Base-by-base conservation (phyloP, 2,113 vertebrate genomes). In the Podocnemis expansa region DNA sequence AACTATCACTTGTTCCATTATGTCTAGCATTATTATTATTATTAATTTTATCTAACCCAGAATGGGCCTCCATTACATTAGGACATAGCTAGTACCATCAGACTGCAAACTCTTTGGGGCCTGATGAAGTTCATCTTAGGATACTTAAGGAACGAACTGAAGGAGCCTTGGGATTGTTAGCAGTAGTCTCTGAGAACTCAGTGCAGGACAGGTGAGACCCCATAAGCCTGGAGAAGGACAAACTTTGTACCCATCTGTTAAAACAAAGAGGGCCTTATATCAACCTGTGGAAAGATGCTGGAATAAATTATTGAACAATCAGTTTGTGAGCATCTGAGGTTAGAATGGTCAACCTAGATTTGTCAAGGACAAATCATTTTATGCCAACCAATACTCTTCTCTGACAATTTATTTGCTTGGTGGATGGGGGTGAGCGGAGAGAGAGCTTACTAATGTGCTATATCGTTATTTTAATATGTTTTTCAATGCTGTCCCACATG, bases 1-100 rank as follows among this genome's bases (percentile, higher is more conserved):
- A 49, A 41, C 25, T 87, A 51, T 7, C 10, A 41, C 41, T 76
- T 27, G 11, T 45, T 45, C 41, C 41, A 13, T 75, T 6, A 4
- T 76, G 43, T 76, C 73, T 41, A 76, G 5, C 49, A 52, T 52
- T 27, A 41, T 76, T 45, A 31, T 31, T 34, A 5, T 45, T 76
- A 6, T 76, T 45, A 75, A 8, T 47, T 8, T 47, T 47, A 47
- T 47, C 13, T 27, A 78, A 38, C 27, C 0, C 1, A 70, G 52
- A 31, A 12, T 60, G 49, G 85, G n/a, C 6, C 38, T 75, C 2
- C 0, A 0, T 1, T 87, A 27, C 73, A 38, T 10, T 75, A 14
- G 38, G n/a, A 70, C 17, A 75, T 21, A 51, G 41, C 45, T 38
- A 6, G 10, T 29, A 34, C 17, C 7, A 75, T 13, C 27, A 29